These are phyloP conservation scores for Helicoverpa zea DNA, from an alignment of 1,140 invertebrate genomes.

Conservation along the genomic window DNA sequence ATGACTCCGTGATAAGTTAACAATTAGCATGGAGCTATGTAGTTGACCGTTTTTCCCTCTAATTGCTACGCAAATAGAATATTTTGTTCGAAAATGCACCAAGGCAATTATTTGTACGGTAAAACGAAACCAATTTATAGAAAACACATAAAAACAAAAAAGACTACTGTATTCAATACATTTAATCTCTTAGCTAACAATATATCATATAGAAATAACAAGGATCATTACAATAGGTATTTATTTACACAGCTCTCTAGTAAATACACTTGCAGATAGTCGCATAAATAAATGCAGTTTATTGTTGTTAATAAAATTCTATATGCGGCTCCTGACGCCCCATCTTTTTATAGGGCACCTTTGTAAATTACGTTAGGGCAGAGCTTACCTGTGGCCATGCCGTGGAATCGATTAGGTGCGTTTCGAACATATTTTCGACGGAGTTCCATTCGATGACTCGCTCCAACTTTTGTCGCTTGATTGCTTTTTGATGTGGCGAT, in stretches of 20 bases:
- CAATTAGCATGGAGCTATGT: conserved; percentile 36
- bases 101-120: not conserved
- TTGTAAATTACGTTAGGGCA: conserved; percentile 66
- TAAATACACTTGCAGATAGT: conserved; percentile 39
- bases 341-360: conserved; percentile 59
- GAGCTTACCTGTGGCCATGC: conserved; percentile 64
- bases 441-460: conserved; percentile 69
- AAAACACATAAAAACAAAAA: not conserved
- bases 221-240: conserved; percentile 40
- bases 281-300: conserved; percentile 53
- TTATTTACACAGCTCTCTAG: conserved; percentile 21
- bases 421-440: conserved; percentile 71
- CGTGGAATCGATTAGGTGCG: conserved; percentile 75
- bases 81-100: not conserved
- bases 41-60: conserved; percentile 16
- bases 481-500: conserved; percentile 85
- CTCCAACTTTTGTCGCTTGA: conserved; percentile 80
- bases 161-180: not conserved
- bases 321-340: conserved; percentile 49
- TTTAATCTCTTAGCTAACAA: conserved; percentile 17
- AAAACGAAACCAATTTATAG: not conserved
- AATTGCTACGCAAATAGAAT: conserved; percentile 33
- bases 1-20: conserved; percentile 39
- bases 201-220: conserved; percentile 28
- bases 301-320: conserved; percentile 59